Evolutionary conservation across 2,113 vertebrate genomes (phyloP).

Genomic region (Neopipo cinnamomea): DNA sequence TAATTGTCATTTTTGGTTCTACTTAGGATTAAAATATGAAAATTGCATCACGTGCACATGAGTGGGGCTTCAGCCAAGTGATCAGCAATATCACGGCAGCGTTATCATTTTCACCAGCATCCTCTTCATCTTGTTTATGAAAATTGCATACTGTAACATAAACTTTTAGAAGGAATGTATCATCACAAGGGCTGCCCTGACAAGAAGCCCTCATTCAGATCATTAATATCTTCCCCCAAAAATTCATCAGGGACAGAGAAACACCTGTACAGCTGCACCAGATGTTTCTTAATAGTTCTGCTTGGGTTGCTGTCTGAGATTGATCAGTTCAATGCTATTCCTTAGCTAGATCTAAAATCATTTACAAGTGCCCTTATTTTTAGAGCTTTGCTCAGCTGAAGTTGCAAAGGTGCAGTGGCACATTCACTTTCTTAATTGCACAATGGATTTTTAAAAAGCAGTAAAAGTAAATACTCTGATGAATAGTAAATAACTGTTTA

Average conservation of each 20-base stretch:
- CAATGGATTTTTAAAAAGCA: not conserved
- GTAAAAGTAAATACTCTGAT: not conserved
- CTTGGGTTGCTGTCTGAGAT: conserved; percentile 13
- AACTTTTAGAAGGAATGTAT: conserved; percentile 55
- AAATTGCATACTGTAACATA: conserved; percentile 51
- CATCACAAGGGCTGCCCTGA: conserved; percentile 13
- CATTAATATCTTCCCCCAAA: conserved; percentile 20
- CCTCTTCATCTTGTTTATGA: conserved; percentile 68
- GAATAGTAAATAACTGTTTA: not conserved
- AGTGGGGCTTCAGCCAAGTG: conserved; percentile 64
- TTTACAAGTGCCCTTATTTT: not conserved
- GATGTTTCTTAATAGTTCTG: conserved; percentile 53
- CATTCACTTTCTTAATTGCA: not conserved
- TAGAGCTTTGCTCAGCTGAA: not conserved
- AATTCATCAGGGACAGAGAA: conserved; percentile 25
- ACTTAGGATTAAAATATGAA: conserved; percentile 83
- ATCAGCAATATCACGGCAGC: conserved; percentile 55
- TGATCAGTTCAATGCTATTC: not conserved
- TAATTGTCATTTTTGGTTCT: conserved; percentile 81
- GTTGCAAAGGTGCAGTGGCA: not conserved
- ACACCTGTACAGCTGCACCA: conserved; percentile 57
- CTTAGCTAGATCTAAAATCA: not conserved
- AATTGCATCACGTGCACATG: conserved; percentile 68
- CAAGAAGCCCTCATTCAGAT: conserved; percentile 5
- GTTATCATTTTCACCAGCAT: conserved; percentile 47